Conservation (phyloP, 2,888 invertebrate species). For the Lingula anatina region DNA sequence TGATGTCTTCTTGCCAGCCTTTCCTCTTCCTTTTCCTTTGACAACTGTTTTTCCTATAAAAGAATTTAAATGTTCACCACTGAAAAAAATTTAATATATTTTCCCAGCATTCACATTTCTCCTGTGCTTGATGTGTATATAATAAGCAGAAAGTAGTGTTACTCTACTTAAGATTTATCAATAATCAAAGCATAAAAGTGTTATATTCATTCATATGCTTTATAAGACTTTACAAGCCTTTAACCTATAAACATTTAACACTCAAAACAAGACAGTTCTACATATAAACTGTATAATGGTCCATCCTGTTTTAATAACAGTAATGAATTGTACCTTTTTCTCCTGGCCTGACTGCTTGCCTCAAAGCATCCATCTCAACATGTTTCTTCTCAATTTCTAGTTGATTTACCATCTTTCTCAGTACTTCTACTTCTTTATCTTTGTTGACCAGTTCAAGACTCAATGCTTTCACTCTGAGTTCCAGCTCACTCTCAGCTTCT, state of each 20-base stretch:
- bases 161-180: no score
- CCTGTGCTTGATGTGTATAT: neutral
- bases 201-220: no score
- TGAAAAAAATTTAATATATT: neutral
- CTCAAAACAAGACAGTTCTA: no score
- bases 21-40: neutral
- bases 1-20: neutral
- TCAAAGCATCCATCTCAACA: no score
- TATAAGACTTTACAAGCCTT: no score
- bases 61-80: neutral
- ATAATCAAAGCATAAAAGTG: no score
- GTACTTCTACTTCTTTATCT: conserved; percentile 29
- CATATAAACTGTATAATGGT: no score
- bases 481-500: conserved; percentile 25
- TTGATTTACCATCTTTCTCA: conserved; percentile 31
- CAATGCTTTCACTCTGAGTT: conserved; percentile 24
- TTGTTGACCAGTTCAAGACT: conserved; percentile 33
- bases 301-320: no score
- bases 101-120: neutral
- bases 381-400: no score
- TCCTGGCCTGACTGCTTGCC: no score
- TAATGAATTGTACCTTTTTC: no score
- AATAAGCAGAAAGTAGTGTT: neutral
- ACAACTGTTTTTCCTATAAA: neutral
- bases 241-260: no score